phyloP scores from a whole-genome alignment of 2,797 vertebrate species.

The Silurus aristotelis region DNA sequence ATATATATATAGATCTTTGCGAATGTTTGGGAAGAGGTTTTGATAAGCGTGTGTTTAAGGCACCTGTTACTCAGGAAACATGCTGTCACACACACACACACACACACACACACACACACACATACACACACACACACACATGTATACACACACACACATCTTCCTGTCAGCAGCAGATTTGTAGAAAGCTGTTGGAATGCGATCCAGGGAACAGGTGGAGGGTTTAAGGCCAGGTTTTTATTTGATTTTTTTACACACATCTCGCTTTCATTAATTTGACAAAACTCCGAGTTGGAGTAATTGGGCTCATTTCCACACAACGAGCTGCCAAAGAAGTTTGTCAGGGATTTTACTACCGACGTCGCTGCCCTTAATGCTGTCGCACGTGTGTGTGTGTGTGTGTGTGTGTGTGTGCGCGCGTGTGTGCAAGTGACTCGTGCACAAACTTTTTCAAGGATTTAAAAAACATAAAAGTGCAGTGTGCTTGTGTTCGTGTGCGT shows the following conservation, averaged over 20 bases:
- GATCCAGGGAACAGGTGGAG: constrained; percentile 40
- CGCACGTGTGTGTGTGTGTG: not conserved
- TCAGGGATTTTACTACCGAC: constrained; percentile 26
- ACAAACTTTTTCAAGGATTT: constrained; percentile 8
- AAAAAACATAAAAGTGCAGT: not conserved
- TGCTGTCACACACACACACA: not conserved
- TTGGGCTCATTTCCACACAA: constrained; percentile 29
- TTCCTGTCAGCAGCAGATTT: constrained; percentile 38
- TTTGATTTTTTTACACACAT: constrained; percentile 7
- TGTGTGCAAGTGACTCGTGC: not conserved
- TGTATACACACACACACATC: constrained; percentile 28
- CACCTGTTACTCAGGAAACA: constrained; percentile 23
- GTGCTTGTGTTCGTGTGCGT: not conserved
- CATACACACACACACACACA: not conserved
- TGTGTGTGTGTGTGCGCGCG: not conserved
- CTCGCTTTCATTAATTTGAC: constrained; percentile 40
- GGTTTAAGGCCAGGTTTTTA: constrained; percentile 28
- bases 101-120: constrained; percentile 6
- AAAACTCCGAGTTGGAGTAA: constrained; percentile 35
- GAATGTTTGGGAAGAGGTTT: not conserved
- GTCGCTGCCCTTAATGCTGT: constrained; percentile 4
- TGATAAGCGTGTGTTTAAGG: constrained; percentile 21
- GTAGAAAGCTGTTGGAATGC: constrained; percentile 50
- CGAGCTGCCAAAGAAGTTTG: constrained; percentile 32
- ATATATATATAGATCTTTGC: not conserved